Base-by-base conservation (phyloP, 2,797 vertebrate genomes). In the Psittacula echo region DNA sequence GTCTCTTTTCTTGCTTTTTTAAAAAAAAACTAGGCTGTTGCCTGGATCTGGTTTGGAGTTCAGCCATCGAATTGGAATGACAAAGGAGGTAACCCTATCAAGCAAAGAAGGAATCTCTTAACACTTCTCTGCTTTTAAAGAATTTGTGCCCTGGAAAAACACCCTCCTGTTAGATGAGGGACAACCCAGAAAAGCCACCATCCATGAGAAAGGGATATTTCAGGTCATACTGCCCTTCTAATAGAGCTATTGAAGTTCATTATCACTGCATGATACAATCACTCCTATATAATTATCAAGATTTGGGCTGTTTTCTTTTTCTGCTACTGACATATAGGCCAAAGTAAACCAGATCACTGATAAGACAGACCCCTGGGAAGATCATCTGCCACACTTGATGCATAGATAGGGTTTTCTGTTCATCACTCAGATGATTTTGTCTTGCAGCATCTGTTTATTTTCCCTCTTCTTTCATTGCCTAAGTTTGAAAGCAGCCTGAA, bases 301-400 rank as follows among this genome's bases (percentile, higher is more conserved):
- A 92, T 87, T 58, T 54, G 30, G 91, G 85, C 95, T 97, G 96
- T 97, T 98, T 98, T 97, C 97, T 98, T 97, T 97, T 97, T 96
- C 96, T 97, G 89, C 96, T 97, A 94, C 89, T 89, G 88, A 96
- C 95, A 92, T 93, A 96, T 94, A 97, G 72, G 81, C 88, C 96
- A 90, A 95, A 96, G 81, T 92, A 96, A 98, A 96, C 93, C 90
- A 97, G 96, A 98, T 97, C 90, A 72, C 96, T 96, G 97, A 97
- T 97, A 98, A 97, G 97, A 95, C 84, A 90, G 96, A 96, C 91
- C 90, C 89, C 94, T 87, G 80, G 89, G 91, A 97, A 96, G 93
- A 80, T 90, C 53, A 76, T 96, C 88, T 95, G 83, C 58, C 95
- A 96, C 1, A 3, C 81, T 61, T 84, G 93, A 96, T 94, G 93